phyloP scores from a whole-genome alignment of 30 jellyfish, hydroid and myxozoan genomes.

The Hydractinia echinata region DNA sequence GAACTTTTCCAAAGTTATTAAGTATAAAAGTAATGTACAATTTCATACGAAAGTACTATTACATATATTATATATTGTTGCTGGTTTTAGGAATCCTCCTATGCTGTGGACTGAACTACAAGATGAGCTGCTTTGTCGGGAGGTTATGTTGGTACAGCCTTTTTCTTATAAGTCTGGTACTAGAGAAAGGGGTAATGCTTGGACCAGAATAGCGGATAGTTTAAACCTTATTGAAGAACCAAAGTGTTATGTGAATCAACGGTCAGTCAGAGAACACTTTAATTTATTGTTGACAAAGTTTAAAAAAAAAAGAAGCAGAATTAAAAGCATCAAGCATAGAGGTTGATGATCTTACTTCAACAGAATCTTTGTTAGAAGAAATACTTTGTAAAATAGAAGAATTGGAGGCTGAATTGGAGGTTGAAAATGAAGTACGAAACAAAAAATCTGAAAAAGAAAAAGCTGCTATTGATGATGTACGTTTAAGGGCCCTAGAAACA shows the following conservation, averaged over 20 bases:
- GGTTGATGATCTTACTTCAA: not conserved
- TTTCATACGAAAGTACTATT: no score
- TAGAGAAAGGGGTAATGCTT: not conserved
- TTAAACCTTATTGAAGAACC: not conserved
- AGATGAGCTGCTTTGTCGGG: not conserved
- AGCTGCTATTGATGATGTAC: no score
- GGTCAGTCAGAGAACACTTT: not conserved
- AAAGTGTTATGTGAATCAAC: not conserved
- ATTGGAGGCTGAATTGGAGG: not conserved
- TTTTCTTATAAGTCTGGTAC: not conserved
- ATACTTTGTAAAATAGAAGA: not conserved
- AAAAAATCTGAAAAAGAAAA: no score
- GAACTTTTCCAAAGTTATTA: no score
- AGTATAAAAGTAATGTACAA: no score
- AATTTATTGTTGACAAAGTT: no score
- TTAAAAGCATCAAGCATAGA: not conserved
- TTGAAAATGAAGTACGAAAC: no score
- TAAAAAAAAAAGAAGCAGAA: no score
- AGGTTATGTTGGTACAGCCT: not conserved
- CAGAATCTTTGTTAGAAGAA: not conserved
- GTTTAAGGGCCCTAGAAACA: no score
- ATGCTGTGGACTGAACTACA: not conserved
- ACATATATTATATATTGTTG: no score
- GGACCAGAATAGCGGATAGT: not conserved
- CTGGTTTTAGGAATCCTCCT: conserved; percentile 1